Evolutionary conservation across 2,113 vertebrate species (phyloP).

Genomic region (Rattus rattus): DNA sequence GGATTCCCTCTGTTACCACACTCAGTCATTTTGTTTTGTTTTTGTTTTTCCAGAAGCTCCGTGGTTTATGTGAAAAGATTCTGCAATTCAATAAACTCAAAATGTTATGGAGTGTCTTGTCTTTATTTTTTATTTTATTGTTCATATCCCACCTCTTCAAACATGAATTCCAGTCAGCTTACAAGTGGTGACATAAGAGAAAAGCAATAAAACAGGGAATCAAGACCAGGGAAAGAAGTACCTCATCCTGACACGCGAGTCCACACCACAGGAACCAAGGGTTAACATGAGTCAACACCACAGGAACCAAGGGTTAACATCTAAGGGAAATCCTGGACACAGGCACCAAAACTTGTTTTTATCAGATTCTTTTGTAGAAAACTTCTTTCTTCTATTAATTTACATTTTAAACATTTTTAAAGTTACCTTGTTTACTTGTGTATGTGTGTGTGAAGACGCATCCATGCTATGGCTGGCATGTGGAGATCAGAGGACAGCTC

Average conservation of each 20-base stretch:
- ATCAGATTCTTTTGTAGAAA: slow-evolving; percentile 20
- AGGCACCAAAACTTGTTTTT: neutral
- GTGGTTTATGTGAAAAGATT: slow-evolving; percentile 64
- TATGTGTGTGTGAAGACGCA: neutral
- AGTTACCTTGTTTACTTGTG: neutral
- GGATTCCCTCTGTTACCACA: neutral
- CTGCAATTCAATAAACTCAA: slow-evolving; percentile 62
- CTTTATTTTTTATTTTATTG: slow-evolving; percentile 70
- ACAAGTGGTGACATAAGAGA: slow-evolving; percentile 37
- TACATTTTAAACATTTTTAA: neutral
- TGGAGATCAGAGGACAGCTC: neutral
- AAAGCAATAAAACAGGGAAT: slow-evolving; percentile 33
- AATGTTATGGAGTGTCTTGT: slow-evolving; percentile 63
- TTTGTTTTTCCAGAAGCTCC: neutral
- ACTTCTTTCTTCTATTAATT: neutral
- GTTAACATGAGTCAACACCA: slow-evolving; percentile 11
- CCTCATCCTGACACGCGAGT: neutral
- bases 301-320: neutral
- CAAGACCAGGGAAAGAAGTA: slow-evolving; percentile 34
- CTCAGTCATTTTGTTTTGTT: neutral
- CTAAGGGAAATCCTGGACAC: slow-evolving; percentile 20
- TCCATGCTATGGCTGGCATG: neutral
- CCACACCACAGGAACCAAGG: neutral
- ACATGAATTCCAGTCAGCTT: slow-evolving; percentile 63
- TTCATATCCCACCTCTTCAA: slow-evolving; percentile 61